phyloP scores from a whole-genome alignment of 1,140 invertebrate genomes.

The Magallana angulata region DNA sequence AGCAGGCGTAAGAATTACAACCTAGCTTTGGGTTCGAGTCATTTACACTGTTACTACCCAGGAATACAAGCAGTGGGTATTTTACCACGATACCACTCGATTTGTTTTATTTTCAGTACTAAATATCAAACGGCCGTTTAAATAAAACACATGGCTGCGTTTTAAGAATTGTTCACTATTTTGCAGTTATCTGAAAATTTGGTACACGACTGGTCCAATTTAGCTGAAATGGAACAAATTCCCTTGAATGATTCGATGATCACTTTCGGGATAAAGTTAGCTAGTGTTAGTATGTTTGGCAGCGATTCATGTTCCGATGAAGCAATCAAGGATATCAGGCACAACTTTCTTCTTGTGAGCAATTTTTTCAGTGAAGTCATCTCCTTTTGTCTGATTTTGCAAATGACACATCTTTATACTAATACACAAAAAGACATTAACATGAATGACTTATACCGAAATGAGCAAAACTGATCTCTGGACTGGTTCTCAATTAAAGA shows the following conservation, averaged over 20 bases:
- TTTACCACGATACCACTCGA: background rate
- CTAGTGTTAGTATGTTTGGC: conserved; percentile 61
- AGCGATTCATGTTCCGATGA: conserved; percentile 68
- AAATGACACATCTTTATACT: no score
- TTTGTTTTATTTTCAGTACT: no score
- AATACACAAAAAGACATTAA: no score
- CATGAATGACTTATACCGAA: no score
- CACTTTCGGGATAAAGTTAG: conserved; percentile 65
- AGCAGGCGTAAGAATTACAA: conserved; percentile 56
- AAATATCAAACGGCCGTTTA: no score
- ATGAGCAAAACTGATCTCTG: no score
- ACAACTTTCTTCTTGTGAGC: conserved; percentile 70
- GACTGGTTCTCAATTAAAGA: no score
- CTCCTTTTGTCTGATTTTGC: no score
- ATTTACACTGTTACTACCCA: background rate
- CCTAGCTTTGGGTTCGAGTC: background rate
- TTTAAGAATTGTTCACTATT: background rate
- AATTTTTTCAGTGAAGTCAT: no score
- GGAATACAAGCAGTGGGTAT: background rate
- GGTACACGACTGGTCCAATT: conserved; percentile 60
- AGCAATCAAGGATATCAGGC: conserved; percentile 63
- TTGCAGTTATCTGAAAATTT: conserved; percentile 66
- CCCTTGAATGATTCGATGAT: conserved; percentile 71
- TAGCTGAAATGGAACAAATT: conserved; percentile 69
- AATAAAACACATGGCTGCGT: no score